A percentile compares a stretch with the other conserved stretches of the same genome.
Conservation (phyloP, 1,140 invertebrate species). For the Brachystomella parvula region DNA sequence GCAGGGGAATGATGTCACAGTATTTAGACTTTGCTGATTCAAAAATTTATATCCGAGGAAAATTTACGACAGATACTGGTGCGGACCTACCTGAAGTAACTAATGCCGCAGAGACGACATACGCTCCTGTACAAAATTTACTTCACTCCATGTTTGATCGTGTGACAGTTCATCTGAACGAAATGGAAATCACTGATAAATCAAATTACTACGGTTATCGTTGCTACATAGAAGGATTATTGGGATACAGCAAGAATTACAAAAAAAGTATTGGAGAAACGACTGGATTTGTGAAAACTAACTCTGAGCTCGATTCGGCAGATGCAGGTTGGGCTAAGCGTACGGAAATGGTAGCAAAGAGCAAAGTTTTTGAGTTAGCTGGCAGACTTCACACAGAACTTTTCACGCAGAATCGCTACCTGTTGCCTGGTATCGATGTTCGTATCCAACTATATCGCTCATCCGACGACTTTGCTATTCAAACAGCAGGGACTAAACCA, state of each 20-base stretch:
- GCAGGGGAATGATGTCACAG: constrained; percentile 40
- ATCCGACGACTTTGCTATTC: constrained; percentile 17
- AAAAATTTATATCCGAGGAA: neutral
- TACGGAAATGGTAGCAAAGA: constrained; percentile 31
- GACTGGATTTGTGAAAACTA: constrained; percentile 33
- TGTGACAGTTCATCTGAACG: constrained; percentile 1
- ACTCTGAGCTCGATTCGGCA: constrained; percentile 28
- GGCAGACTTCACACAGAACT: constrained; percentile 33
- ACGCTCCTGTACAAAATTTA: constrained; percentile 12
- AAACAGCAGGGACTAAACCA: neutral
- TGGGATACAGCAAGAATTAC: neutral
- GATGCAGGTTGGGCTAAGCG: constrained; percentile 39
- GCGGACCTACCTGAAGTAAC: neutral
- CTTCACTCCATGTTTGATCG: constrained; percentile 1
- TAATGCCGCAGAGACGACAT: neutral
- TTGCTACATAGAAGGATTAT: neutral
- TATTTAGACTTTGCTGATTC: constrained; percentile 43
- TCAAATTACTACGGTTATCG: neutral
- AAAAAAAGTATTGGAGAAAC: neutral
- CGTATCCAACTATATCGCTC: constrained; percentile 17
- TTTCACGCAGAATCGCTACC: constrained; percentile 22
- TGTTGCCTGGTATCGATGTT: constrained; percentile 30
- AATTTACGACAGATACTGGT: neutral
- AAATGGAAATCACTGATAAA: constrained; percentile 4
- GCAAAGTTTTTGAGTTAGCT: constrained; percentile 36